phyloP scores from a whole-genome alignment of 2,113 vertebrate genomes.

The Rattus norvegicus region GRCr8 NC_086019.1:225916501-225917000 shows the following conservation, averaged over 20 bases:
- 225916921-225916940: not conserved
- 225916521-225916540: not conserved
- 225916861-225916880: not conserved
- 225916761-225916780: not conserved
- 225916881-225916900: not conserved
- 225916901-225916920: not conserved
- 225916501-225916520: not conserved
- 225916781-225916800: not conserved
- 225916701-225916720: not conserved
- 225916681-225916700: not conserved
- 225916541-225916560: not conserved
- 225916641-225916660: not conserved
- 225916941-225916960: not conserved
- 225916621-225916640: not conserved
- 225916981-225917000: slow-evolving; percentile 29
- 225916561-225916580: not conserved
- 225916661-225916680: not conserved
- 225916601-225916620: not conserved
- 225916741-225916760: not conserved
- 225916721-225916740: not conserved
- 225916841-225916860: not conserved
- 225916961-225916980: not conserved
- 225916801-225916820: not conserved
- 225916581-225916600: too few species aligned
- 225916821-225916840: too few species aligned